These are phyloP conservation scores for Leuciscus waleckii DNA, from an alignment of 2,797 vertebrate species.

Conservation along the genomic window DNA sequence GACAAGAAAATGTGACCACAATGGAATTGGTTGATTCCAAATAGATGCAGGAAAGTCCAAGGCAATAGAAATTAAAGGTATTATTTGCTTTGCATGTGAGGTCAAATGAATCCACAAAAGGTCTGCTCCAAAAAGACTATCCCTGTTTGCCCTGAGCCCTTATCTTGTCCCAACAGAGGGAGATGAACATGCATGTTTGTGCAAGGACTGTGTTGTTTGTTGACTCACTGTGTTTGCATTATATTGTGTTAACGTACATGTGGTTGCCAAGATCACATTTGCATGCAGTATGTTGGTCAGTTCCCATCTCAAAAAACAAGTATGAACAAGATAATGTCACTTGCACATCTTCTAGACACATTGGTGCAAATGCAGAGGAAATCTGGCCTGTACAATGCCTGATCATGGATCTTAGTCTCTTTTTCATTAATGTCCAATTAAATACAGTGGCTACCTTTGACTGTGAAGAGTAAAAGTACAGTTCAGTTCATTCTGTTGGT, in stretches of 20 bases:
- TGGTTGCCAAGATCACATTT: background rate
- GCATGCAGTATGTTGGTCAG: background rate
- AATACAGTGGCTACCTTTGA: background rate
- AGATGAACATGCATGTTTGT: conserved; percentile 45
- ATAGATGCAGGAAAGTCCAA: too few relatives aligned
- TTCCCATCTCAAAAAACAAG: background rate
- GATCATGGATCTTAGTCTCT: background rate
- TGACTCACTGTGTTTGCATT: background rate
- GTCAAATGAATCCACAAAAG: conserved; percentile 64
- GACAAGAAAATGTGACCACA: too few relatives aligned
- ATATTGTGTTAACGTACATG: background rate
- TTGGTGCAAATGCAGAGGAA: background rate
- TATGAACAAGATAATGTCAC: background rate
- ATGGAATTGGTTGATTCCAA: too few relatives aligned
- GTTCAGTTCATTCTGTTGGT: background rate
- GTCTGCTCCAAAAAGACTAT: conserved; percentile 61
- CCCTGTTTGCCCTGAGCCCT: conserved; percentile 58
- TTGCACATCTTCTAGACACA: background rate
- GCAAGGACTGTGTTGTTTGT: conserved; percentile 16
- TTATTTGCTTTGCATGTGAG: conserved; percentile 64
- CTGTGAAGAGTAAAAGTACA: background rate
- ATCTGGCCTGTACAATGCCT: background rate
- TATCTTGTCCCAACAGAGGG: conserved; percentile 67
- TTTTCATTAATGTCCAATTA: background rate
- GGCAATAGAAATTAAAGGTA: conserved; percentile 37